These are phyloP conservation scores for Guaruba guarouba DNA, from an alignment of 2,113 vertebrate species.

Conservation along the genomic window DNA sequence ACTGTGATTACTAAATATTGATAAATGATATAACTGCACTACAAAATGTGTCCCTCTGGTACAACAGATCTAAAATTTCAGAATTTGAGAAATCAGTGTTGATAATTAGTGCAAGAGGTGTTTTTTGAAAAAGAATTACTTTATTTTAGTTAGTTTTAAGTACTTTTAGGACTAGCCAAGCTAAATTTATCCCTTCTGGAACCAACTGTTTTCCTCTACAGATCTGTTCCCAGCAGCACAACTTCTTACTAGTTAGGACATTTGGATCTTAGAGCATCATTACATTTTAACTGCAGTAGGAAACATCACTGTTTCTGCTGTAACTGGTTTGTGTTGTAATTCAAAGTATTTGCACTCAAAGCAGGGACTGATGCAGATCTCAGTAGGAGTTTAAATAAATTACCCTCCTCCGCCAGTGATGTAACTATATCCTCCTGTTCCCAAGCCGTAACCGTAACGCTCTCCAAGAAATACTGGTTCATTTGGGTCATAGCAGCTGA, in stretches of 20 bases:
- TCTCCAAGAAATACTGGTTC: constrained; percentile 90
- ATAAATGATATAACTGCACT: neutral
- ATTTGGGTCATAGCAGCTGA: constrained; percentile 88
- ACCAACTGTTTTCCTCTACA: neutral
- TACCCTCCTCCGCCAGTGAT: constrained; percentile 97
- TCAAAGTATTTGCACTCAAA: neutral
- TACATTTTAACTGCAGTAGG: neutral
- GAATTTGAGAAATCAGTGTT: neutral
- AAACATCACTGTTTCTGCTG: neutral
- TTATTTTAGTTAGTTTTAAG: neutral
- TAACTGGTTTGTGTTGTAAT: neutral
- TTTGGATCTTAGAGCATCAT: neutral
- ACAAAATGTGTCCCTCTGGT: neutral
- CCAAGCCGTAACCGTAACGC: constrained; percentile 91
- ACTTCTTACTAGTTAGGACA: neutral
- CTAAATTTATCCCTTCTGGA: neutral
- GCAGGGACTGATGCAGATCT: neutral
- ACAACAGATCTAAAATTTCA: neutral
- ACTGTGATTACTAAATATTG: neutral
- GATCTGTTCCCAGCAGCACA: neutral
- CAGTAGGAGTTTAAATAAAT: constrained; percentile 26
- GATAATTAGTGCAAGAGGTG: neutral
- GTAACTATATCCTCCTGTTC: constrained; percentile 94
- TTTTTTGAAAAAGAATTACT: neutral
- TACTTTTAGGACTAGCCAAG: neutral